Evolutionary conservation across 2,888 invertebrate species (phyloP).

Genomic region (Tenthredo livida): DNA sequence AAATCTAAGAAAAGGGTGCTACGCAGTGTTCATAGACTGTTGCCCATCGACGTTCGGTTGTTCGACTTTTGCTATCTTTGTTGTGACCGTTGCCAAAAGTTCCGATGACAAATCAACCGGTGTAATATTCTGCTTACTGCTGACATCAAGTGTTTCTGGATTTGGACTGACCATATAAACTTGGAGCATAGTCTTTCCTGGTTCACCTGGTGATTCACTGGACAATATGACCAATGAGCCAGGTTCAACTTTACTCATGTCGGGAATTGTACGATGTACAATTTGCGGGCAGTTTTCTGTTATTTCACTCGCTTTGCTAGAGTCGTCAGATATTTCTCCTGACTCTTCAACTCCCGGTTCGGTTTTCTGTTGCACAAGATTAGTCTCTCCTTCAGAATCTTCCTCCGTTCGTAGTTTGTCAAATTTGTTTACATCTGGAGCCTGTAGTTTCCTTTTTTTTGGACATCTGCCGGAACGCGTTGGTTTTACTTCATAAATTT

Average conservation of each 20-base stretch:
- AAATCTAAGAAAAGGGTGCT: constrained; percentile 1
- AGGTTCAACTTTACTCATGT: constrained; percentile 75
- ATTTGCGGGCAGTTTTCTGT: constrained; percentile 37
- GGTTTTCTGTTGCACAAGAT: constrained; percentile 23
- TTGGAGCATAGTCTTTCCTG: constrained; percentile 76
- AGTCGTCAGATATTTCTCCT: constrained; percentile 45
- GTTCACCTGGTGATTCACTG: constrained; percentile 77
- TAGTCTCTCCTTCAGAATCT: constrained; percentile 49
- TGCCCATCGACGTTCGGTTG: constrained; percentile 28
- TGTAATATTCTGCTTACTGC: constrained; percentile 68
- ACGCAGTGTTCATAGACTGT: constrained; percentile 51
- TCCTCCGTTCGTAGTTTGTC: constrained; percentile 55
- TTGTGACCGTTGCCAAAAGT: constrained; percentile 72
- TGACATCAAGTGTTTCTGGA: constrained; percentile 60
- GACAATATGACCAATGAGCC: constrained; percentile 80
- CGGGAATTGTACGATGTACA: constrained; percentile 66
- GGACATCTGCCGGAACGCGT: constrained; percentile 78
- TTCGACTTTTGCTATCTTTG: constrained; percentile 61
- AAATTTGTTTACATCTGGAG: constrained; percentile 64
- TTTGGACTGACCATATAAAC: constrained; percentile 79
- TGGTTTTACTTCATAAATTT: constrained; percentile 73
- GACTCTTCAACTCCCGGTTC: not conserved
- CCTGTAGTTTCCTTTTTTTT: constrained; percentile 71
- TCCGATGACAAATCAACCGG: constrained; percentile 74
- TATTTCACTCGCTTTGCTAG: constrained; percentile 57